Evolutionary conservation across 2,113 vertebrate species (phyloP), one percentile per base, ranked within the genome.

Genomic region (Excalfactoria chinensis): DNA sequence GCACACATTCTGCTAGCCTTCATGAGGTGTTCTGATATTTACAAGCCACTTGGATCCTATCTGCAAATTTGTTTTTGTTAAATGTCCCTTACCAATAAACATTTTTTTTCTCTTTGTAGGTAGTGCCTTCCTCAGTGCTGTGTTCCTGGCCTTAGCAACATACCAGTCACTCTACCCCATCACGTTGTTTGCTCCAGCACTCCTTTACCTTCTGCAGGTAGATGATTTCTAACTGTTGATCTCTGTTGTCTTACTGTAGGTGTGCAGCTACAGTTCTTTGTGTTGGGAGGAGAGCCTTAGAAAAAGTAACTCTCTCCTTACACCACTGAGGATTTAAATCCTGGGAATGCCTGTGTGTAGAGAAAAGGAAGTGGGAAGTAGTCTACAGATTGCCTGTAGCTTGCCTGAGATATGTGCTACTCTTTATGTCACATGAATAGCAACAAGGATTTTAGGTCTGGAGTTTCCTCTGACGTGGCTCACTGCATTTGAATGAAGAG

Each of bases 101-200:
- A 17, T 3, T 49, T 56, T 35, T 89, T 95, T 84, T 64, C 72
- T 90, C 79, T 96, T 97, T 94, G 63, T 95, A 99, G 99, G 99
- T 92, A 99, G 98, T 95, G 97, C 98, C 78, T 97, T 99, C 94
- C 98, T 99, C 92, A 99, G 99, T 95, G 99, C 99, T 86, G 95
- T 99, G 67, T 99, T 99, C 89, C 97, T 99, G 93, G 98, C 99
- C 30, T 94, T 99, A 97, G 99, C 99, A 69, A 99, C 99, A 0
- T 99, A 99, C 95, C 99, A 99, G 97, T 99, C 98, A 80, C 97
- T 99, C 88, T 99, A 99, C 62, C 99, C 99, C 68, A 86, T 99
- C 64, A 99, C 98, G 0, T 92, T 99, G 75, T 99, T 99, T 82
- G 98, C 98, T 83, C 98, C 99, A 22, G 99, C 98, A 4, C 96